A percentile compares a stretch with the other conserved stretches of the same genome.
Evolutionary conservation across 2,113 vertebrate genomes (phyloP).

Genomic region (Neopipo cinnamomea): DNA sequence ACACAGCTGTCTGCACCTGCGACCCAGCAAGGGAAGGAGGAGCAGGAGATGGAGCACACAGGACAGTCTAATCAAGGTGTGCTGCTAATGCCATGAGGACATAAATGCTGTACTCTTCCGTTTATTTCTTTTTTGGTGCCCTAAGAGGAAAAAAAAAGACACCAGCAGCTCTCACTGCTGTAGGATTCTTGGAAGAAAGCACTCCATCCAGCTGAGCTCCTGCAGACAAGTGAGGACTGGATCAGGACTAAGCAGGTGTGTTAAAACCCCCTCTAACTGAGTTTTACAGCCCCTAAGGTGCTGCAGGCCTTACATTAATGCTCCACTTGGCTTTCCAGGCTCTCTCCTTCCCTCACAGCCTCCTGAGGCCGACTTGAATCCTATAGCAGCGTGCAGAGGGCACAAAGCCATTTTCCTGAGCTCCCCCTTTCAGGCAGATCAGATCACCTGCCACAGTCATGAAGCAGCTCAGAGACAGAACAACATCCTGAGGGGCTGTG

Average conservation of each 20-base stretch:
- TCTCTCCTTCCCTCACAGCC: not conserved
- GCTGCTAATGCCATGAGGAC: not conserved
- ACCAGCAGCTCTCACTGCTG: not conserved
- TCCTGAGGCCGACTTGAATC: not conserved
- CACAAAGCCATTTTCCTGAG: not conserved
- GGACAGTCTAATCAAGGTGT: not conserved
- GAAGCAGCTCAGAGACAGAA: not conserved
- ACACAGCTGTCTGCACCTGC: not conserved
- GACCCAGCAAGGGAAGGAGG: not conserved
- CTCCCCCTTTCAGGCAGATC: not conserved
- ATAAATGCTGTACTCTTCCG: not conserved
- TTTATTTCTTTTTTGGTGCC: not conserved
- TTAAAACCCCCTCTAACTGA: not conserved
- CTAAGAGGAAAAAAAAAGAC: not conserved
- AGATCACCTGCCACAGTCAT: not conserved
- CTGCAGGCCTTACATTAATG: not conserved
- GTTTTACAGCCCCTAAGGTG: not conserved
- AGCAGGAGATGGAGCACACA: not conserved
- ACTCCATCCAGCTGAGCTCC: not conserved
- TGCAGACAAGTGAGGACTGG: not conserved
- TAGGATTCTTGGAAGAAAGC: not conserved
- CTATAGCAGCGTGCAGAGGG: not conserved
- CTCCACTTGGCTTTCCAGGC: not conserved
- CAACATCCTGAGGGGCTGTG: not conserved
- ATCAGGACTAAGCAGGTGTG: not conserved